Conservation (phyloP, 2,797 vertebrate genomes). For the Harpagifer antarcticus region DNA sequence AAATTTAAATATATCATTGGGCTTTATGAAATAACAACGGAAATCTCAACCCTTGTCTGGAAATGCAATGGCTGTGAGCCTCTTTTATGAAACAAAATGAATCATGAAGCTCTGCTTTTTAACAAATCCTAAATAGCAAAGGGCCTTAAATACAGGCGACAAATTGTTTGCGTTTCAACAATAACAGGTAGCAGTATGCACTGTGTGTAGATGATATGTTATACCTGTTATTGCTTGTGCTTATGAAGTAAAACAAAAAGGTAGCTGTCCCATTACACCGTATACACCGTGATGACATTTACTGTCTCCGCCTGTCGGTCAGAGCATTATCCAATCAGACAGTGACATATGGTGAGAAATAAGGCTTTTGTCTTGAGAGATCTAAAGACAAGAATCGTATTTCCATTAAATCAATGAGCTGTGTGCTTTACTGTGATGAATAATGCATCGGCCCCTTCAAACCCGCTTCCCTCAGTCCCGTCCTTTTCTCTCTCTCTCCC, state of each 20-base stretch:
- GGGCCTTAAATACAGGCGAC: background rate
- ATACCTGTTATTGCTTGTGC: background rate
- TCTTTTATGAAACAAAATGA: background rate
- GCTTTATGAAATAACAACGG: background rate
- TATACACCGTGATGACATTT: conserved; percentile 64
- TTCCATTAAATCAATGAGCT: conserved; percentile 86
- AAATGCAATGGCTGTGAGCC: background rate
- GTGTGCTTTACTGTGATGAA: conserved; percentile 79
- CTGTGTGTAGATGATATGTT: conserved; percentile 14
- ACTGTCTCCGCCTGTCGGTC: conserved; percentile 66
- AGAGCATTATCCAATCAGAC: conserved; percentile 79
- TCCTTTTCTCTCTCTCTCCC: conserved; percentile 33
- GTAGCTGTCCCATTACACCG: conserved; percentile 35
- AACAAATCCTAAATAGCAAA: background rate
- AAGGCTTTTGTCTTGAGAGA: conserved; percentile 79
- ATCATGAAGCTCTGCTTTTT: background rate
- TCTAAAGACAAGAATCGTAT: conserved; percentile 84
- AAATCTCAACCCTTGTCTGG: background rate
- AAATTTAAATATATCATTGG: conserved; percentile 7
- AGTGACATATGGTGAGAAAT: conserved; percentile 81
- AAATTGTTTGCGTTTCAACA: background rate
- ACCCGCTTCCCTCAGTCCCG: conserved; percentile 48
- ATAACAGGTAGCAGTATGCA: background rate
- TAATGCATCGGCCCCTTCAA: conserved; percentile 75
- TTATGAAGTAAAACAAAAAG: conserved; percentile 27